Evolutionary conservation across 2,797 vertebrate genomes (phyloP), one percentile per base, ranked within the genome.

Genomic region (Leptodactylus fallax): DNA sequence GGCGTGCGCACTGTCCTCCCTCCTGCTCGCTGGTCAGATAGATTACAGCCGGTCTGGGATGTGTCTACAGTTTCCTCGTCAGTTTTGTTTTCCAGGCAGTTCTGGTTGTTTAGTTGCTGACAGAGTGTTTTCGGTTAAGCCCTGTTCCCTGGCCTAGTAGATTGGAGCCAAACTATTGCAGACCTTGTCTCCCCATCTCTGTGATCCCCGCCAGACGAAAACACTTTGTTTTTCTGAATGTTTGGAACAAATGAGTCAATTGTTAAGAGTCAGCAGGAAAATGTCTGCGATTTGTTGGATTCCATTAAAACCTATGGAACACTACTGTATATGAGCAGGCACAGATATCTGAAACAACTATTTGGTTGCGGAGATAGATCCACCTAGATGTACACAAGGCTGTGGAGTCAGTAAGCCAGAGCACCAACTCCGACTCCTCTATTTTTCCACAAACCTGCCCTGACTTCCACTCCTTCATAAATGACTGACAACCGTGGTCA

Each of bases 71-170:
- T 67, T 71, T 58, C 65, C 51, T 63, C 27, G 23, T 67, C 72
- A 47, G 61, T 36, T 36, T 36, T 36, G 36, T 56, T 83, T 83
- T 65, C 81, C 81, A 63, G 86, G 71, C 56, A 16, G 25, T 87
- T 83, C 87, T 84, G 71, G 87, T 53, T 16, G 72, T 78, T 53
- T 77, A 83, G 11, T 79, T 83, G 87, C 87, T 88, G 87, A 88
- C 61, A 61, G 27, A 79, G 53, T 17, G 61, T 47, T 83, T 84
- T 81, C 65, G 53, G 17, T 49, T 67, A 23, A 83, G 60, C 86
- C 21, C 71, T 78, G 60, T 55, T 78, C 71, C 80, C 80, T 47
- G 86, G 19, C 14, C 71, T 49, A 87, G 69, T 47, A 53, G 23
- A 60, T 83, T 53, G 27, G 27, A 79, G 87, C 74, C 81, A 88